Evolutionary conservation across 2,797 vertebrate species (phyloP).

Genomic region (Microhierax caerulescens): DNA sequence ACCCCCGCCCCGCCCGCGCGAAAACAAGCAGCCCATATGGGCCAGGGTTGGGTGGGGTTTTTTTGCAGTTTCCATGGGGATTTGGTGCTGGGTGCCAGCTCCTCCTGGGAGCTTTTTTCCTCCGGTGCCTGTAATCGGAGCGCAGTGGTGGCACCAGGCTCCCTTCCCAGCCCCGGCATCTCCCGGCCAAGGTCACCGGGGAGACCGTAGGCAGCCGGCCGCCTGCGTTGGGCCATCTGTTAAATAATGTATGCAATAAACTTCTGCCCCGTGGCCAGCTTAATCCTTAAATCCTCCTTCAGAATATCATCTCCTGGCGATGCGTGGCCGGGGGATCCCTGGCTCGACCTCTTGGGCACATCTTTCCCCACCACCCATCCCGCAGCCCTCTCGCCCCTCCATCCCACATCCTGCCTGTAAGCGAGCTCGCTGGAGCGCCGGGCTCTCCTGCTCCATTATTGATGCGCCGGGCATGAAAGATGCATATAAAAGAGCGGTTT

Average conservation of each 20-base stretch:
- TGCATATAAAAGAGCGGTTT: conserved; percentile 13
- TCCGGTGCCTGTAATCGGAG: neutral
- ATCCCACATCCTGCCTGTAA: neutral
- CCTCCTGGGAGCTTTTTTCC: neutral
- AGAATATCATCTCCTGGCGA: neutral
- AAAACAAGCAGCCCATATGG: conserved; percentile 8
- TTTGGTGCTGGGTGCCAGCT: neutral
- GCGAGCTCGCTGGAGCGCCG: neutral
- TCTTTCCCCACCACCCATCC: neutral
- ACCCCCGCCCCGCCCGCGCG: neutral
- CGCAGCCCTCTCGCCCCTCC: neutral
- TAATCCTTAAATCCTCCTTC: conserved; percentile 59
- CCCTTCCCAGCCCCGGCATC: neutral
- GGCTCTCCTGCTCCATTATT: conserved; percentile 51
- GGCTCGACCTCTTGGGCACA: fast-evolving
- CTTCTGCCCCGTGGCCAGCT: neutral
- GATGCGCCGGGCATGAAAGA: conserved; percentile 27
- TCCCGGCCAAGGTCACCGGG: conserved; percentile 44
- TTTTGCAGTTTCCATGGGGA: conserved; percentile 42
- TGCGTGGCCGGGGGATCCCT: neutral
- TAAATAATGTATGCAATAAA: conserved; percentile 54
- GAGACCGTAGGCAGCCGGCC: conserved; percentile 1
- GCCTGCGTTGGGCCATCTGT: conserved; percentile 36
- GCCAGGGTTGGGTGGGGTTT: neutral
- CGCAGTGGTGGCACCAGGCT: neutral